Conservation (phyloP, 2,888 invertebrate genomes). For the Eristalis tenax region DNA sequence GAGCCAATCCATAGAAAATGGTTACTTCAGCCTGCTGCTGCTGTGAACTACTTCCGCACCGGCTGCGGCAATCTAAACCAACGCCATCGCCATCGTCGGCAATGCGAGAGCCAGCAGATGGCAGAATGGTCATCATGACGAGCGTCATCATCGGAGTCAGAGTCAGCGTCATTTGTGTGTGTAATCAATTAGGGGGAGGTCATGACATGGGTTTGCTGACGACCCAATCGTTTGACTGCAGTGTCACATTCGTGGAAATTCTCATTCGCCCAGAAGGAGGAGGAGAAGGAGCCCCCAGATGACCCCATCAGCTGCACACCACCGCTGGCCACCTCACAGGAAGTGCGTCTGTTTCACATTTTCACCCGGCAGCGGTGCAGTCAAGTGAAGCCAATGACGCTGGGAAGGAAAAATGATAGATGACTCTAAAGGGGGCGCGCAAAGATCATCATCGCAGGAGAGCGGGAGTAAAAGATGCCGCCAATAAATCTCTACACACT, state of each 20-base stretch:
- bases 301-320: slow-evolving; percentile 33
- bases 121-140: slow-evolving; percentile 35
- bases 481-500: slow-evolving; percentile 60
- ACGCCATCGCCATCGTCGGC: not conserved
- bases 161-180: not conserved
- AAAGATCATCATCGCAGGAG: slow-evolving; percentile 28
- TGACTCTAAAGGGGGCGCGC: slow-evolving; percentile 16
- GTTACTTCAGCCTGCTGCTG: slow-evolving; percentile 7
- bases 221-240: slow-evolving; percentile 13
- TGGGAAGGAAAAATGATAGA: slow-evolving; percentile 16
- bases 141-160: not conserved
- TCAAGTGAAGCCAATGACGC: not conserved
- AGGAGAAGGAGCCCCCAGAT: slow-evolving; percentile 38
- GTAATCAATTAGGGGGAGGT: slow-evolving; percentile 64
- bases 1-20: slow-evolving; percentile 55
- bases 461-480: slow-evolving; percentile 46
- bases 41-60: slow-evolving; percentile 66
- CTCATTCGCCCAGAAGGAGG: not conserved
- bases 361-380: not conserved
- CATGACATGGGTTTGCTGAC: slow-evolving; percentile 42
- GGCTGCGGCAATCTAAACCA: slow-evolving; percentile 9
- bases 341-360: not conserved
- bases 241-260: slow-evolving; percentile 39
- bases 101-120: slow-evolving; percentile 39
- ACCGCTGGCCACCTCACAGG: slow-evolving; percentile 26